Conservation (phyloP, 2,888 invertebrate species). For the Leptinotarsa rubiginosa region DNA sequence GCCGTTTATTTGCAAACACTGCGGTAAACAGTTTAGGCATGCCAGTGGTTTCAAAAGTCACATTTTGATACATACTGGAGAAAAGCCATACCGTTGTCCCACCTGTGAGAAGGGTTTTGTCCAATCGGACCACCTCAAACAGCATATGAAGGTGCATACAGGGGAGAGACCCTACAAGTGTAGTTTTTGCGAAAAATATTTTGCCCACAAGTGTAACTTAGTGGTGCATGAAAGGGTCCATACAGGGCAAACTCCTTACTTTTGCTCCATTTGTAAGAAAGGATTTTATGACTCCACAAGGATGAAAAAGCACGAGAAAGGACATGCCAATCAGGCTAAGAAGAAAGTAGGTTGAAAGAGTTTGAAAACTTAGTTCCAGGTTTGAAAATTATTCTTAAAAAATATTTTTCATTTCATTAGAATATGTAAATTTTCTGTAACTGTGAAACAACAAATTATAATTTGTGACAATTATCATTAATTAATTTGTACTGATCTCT, state of each 20-base stretch:
- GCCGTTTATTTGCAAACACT: conserved; percentile 39
- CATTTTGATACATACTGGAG: conserved; percentile 41
- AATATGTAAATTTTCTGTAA: no score
- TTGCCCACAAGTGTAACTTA: conserved; percentile 41
- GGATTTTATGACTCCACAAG: conserved; percentile 49
- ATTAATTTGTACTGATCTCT: no score
- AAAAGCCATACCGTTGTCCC: conserved; percentile 38
- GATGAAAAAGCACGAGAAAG: conserved; percentile 50
- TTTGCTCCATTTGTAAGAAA: conserved; percentile 45
- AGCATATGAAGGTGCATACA: conserved; percentile 41
- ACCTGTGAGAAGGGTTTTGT: conserved; percentile 40
- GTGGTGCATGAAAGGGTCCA: conserved; percentile 42
- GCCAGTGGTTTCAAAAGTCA: conserved; percentile 37
- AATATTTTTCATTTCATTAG: no score
- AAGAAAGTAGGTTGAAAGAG: conserved; percentile 7
- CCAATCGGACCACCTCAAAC: conserved; percentile 40
- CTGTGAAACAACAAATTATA: no score
- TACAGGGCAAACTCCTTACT: conserved; percentile 48
- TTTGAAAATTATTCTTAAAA: no score
- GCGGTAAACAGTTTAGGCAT: conserved; percentile 40
- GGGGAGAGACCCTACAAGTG: conserved; percentile 43
- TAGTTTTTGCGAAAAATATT: conserved; percentile 38
- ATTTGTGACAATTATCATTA: no score
- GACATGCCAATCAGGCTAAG: conserved; percentile 31
- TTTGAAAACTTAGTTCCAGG: neutral